A percentile compares a stretch with the other conserved stretches of the same genome.
Conservation (phyloP, 2,113 vertebrate species). For the Furnarius figulus region DNA sequence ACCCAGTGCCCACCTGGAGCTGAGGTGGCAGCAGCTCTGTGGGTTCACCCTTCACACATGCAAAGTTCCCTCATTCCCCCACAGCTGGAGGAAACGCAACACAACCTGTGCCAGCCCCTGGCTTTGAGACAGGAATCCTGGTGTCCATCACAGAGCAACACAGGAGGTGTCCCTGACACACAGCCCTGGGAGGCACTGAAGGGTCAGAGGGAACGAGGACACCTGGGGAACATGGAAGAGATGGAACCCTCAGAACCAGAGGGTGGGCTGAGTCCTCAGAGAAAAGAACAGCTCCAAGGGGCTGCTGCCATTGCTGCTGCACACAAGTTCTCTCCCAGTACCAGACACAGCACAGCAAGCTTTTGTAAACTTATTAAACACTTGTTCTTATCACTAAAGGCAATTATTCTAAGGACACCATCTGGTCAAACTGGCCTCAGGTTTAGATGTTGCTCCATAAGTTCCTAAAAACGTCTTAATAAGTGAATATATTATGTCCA, state of each 20-base stretch:
- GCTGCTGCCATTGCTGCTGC: background rate
- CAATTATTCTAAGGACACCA: background rate
- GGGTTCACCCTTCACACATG: background rate
- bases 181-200: accelerated
- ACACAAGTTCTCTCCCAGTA: background rate
- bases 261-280: background rate
- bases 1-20: background rate
- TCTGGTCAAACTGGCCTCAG: background rate
- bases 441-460: background rate
- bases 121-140: background rate
- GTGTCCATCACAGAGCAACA: background rate
- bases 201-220: too few relatives aligned
- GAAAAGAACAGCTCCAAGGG: background rate
- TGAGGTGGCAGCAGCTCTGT: background rate
- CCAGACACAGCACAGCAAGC: background rate
- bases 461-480: background rate
- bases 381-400: background rate
- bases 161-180: background rate
- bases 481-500: accelerated
- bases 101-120: accelerated
- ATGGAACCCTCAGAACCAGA: background rate
- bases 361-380: background rate
- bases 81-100: background rate
- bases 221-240: background rate
- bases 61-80: background rate